Base-by-base conservation (phyloP, 2,888 invertebrate species). In the Agriotes lineatus region DNA sequence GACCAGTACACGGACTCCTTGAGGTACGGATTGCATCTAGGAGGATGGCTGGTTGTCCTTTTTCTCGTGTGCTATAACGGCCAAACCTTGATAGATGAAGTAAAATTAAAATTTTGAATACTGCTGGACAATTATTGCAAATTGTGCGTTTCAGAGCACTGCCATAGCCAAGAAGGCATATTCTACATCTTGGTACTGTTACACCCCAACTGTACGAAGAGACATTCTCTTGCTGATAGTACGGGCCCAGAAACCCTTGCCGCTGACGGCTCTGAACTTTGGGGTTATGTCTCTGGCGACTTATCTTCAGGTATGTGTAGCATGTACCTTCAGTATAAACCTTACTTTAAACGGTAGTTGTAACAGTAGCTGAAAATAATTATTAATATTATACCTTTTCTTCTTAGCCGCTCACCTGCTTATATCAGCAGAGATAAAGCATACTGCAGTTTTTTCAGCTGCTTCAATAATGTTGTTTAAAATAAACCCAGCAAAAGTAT, bases 21-120 rank as follows among this genome's bases (percentile, higher is more conserved):
- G 16, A 67, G 79, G 60, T 79, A 78, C 68, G 64, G 74, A n/a
- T 67, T 79, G 70, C 79, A 80, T 62, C 70, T 79, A 37, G 70
- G 74, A 4, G 80, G 80, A 14, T 80, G 79, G 80, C 48, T 80
- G 56, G 71, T 71, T 16, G 76, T 80, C 65, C 60, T 80, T 9
- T 75, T 78, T 50, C 61, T 79, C 1, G 73, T 79, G 52, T 79
- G 78, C 60, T 78, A 77, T 57, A 78, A 78, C 61, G 79, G 79
- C 0, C 80, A 80, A 71, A 76, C 71, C 20, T 59, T 80, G 33
- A 78, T 79, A 60, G 76, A 80, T 68, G 72, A 76, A 60, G 80
- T 79, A 68, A 9, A 35, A 19, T 20, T 1, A 65, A 3, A 20
- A 54, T 44, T 16, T n/a, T n/a, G n/a, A n/a, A n/a, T n/a, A n/a